A percentile compares a stretch with the other conserved stretches of the same genome.
Conservation (phyloP, 2,888 invertebrate genomes). For the Plagodis pulveraria region DNA sequence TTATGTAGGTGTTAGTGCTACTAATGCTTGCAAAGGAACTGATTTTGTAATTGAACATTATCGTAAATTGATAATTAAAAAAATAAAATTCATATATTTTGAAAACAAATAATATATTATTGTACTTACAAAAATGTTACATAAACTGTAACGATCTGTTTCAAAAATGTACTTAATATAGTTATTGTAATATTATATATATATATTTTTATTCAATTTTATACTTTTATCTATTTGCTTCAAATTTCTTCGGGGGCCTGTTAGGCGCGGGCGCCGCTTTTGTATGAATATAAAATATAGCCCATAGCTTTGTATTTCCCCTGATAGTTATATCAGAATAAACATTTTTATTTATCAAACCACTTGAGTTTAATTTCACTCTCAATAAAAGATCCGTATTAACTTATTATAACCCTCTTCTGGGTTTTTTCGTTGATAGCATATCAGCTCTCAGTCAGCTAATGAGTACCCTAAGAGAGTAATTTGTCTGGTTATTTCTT, state of each 20-base stretch:
- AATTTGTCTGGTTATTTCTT: no score
- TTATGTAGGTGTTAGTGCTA: constrained; percentile 51
- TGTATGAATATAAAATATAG: constrained; percentile 81
- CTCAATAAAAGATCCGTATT: neutral
- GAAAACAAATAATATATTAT: neutral
- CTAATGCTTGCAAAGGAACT: constrained; percentile 48
- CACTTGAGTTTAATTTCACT: constrained; percentile 60
- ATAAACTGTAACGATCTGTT: neutral
- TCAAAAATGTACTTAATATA: constrained; percentile 3
- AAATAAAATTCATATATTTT: neutral
- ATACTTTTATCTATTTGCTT: constrained; percentile 25
- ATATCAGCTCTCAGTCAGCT: no score
- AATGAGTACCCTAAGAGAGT: no score
- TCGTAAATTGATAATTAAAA: neutral
- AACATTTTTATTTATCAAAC: constrained; percentile 72
- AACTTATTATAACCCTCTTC: no score
- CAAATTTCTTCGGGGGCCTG: constrained; percentile 47
- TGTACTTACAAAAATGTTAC: neutral
- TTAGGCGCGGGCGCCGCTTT: constrained; percentile 73
- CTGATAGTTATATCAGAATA: constrained; percentile 88
- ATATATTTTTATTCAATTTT: constrained; percentile 9
- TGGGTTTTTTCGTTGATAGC: no score
- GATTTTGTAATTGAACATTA: constrained; percentile 25
- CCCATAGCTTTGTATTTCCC: constrained; percentile 82
- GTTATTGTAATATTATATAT: constrained; percentile 2